Evolutionary conservation across 2,888 invertebrate species (phyloP).

Genomic region (Melieria picta): DNA sequence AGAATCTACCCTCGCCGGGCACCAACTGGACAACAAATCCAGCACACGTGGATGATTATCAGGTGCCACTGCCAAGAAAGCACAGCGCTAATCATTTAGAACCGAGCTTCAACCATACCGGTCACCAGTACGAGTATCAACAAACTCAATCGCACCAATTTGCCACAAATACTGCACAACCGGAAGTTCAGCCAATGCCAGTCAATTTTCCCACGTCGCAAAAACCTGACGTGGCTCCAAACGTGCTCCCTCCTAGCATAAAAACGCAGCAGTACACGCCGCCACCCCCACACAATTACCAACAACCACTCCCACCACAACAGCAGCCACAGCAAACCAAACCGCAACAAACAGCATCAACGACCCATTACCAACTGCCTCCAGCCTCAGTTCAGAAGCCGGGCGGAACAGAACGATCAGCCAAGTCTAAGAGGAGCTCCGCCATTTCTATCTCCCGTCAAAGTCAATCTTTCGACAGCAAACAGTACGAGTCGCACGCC

Average conservation of each 20-base stretch:
- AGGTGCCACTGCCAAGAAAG: not conserved
- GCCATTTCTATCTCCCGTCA: not conserved
- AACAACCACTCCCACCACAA: conserved; percentile 17
- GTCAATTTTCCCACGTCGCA: not conserved
- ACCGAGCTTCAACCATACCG: no score
- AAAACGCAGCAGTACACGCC: conserved; percentile 23
- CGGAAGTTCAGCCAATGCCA: not conserved
- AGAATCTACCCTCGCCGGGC: conserved; percentile 46
- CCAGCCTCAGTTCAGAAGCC: conserved; percentile 4
- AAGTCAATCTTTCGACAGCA: conserved; percentile 21
- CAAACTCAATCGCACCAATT: no score
- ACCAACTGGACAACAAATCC: conserved; percentile 59
- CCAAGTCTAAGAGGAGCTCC: conserved; percentile 19
- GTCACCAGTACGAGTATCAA: no score
- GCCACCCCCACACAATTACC: conserved; percentile 40
- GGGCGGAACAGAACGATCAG: conserved; percentile 1
- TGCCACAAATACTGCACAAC: not conserved
- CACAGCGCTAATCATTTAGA: no score
- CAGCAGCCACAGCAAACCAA: conserved; percentile 15
- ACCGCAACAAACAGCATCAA: not conserved
- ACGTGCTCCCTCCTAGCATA: conserved; percentile 20
- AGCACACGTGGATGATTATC: conserved; percentile 42
- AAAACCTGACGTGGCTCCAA: conserved; percentile 45
- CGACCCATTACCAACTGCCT: conserved; percentile 12
- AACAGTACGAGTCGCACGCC: conserved; percentile 11